Conservation (phyloP, 2,888 invertebrate species). For the Eupeodes latifasciatus region DNA sequence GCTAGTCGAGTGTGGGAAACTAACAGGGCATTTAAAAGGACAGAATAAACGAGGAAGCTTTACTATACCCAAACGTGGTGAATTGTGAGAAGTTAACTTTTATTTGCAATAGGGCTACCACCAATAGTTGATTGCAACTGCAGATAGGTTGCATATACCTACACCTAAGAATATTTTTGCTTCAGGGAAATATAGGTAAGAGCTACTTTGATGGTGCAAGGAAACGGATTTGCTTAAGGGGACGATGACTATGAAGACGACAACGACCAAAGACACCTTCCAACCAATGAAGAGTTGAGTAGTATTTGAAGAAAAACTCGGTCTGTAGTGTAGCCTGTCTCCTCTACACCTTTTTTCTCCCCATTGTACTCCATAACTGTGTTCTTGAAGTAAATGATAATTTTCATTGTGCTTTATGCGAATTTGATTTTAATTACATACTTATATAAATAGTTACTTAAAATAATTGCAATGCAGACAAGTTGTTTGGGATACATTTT, state of each 20-base stretch:
- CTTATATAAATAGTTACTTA: constrained; percentile 21
- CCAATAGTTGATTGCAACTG: constrained; percentile 72
- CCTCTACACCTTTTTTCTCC: background rate
- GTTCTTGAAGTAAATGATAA: constrained; percentile 57
- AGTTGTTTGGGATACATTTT: constrained; percentile 40
- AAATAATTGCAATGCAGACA: constrained; percentile 61
- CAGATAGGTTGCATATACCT: constrained; percentile 55
- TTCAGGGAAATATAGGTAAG: background rate
- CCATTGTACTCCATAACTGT: constrained; percentile 36
- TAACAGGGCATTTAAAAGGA: background rate
- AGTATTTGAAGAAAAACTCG: constrained; percentile 62
- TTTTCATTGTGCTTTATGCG: constrained; percentile 59
- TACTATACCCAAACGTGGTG: constrained; percentile 11
- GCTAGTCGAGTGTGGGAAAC: background rate
- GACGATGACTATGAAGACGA: background rate
- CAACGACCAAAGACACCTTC: background rate
- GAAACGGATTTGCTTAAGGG: constrained; percentile 64
- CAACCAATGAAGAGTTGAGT: constrained; percentile 49
- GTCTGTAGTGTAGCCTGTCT: constrained; percentile 20
- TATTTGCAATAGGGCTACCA: constrained; percentile 56
- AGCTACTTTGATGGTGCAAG: constrained; percentile 50
- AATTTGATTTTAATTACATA: constrained; percentile 38
- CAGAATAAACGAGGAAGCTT: constrained; percentile 28
- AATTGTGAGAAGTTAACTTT: constrained; percentile 61
- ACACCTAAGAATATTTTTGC: background rate